These are phyloP conservation scores for Ariopsis seemanni DNA, from an alignment of 2,113 vertebrate genomes.

Conservation along the genomic window DNA sequence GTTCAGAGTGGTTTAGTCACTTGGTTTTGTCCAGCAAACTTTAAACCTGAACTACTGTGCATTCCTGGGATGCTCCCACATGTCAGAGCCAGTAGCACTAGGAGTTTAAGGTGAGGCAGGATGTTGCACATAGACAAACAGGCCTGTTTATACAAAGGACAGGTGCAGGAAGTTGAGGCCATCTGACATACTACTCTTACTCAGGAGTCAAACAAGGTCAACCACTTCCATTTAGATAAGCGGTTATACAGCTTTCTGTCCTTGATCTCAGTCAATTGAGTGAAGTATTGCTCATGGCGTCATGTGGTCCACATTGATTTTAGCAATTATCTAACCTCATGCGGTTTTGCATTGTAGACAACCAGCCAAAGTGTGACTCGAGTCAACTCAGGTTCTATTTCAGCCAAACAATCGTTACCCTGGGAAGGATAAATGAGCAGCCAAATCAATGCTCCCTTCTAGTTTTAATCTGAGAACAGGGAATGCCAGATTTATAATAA, in stretches of 20 bases:
- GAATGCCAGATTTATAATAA: neutral
- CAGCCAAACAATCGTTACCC: neutral
- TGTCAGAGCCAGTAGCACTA: constrained; percentile 46
- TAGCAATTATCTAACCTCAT: neutral
- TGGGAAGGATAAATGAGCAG: neutral
- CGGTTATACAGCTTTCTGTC: neutral
- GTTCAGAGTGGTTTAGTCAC: constrained; percentile 27
- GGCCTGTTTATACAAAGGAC: constrained; percentile 23
- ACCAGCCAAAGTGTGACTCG: neutral
- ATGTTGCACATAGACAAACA: constrained; percentile 1
- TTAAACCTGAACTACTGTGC: constrained; percentile 36
- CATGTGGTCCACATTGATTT: neutral
- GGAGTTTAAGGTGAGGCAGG: constrained; percentile 19
- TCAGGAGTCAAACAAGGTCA: constrained; percentile 5
- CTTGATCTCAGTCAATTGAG: neutral
- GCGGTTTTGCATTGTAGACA: neutral
- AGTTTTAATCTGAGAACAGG: neutral
- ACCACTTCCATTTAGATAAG: neutral
- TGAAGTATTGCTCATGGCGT: constrained; percentile 5
- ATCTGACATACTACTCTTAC: constrained; percentile 1
- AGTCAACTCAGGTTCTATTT: neutral
- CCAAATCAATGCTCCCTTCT: neutral
- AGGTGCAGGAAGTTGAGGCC: constrained; percentile 18
- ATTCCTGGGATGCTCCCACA: constrained; percentile 52
- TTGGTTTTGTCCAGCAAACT: constrained; percentile 1